These are phyloP conservation scores for Poeciliopsis prolifica DNA, from an alignment of 2,113 vertebrate species.

Conservation along the genomic window DNA sequence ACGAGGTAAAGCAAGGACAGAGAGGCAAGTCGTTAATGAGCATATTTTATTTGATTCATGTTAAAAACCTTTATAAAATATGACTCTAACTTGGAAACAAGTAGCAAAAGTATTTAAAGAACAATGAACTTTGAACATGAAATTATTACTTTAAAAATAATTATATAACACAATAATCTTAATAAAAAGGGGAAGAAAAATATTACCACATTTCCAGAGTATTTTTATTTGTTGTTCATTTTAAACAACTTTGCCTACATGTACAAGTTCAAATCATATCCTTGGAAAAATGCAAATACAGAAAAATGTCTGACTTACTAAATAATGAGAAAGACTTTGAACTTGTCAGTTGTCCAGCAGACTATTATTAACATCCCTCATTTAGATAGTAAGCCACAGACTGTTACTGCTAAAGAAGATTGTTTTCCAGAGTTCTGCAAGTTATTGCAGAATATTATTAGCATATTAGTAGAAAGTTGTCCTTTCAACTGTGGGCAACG, in stretches of 20 bases:
- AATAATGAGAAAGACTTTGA: too few species aligned
- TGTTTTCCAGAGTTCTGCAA: neutral
- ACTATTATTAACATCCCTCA: neutral
- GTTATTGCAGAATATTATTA: neutral
- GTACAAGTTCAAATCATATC: neutral
- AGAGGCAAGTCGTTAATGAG: neutral
- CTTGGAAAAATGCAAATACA: neutral
- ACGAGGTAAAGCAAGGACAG: too few species aligned
- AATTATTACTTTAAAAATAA: neutral
- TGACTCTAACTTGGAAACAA: neutral
- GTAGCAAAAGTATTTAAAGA: neutral
- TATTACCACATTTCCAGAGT: neutral
- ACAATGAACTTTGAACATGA: neutral
- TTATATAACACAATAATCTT: neutral
- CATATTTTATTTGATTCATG: neutral
- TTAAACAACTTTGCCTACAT: too few species aligned
- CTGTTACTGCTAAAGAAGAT: neutral
- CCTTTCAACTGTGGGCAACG: neutral
- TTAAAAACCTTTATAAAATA: neutral
- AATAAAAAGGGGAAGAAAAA: neutral
- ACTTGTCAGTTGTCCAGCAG: too few species aligned
- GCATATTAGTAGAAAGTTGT: neutral
- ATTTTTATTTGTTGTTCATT: neutral
- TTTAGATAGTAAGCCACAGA: neutral
- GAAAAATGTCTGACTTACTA: neutral